Base-by-base conservation (phyloP, 2,888 invertebrate species). In the Phasia obesa region DNA sequence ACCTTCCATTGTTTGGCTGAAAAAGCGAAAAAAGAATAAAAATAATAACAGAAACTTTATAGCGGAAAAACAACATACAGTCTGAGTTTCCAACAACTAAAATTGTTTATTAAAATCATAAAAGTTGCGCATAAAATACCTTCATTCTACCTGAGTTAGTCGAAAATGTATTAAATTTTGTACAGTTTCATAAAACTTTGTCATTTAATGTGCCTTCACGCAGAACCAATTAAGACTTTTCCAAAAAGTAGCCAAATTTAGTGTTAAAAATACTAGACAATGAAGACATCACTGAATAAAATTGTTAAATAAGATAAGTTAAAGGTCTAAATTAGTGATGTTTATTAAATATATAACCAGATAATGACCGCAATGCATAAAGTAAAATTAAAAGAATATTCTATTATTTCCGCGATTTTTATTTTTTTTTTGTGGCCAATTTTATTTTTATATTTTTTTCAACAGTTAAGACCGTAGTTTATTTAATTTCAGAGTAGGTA, bases 61-160 rank as follows among this genome's bases (percentile, higher is more conserved):
- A 13, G 11, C 9, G 11, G 21, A 35, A 59, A n/a, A n/a, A n/a
- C n/a, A 59, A 23, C 23, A 57, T 59, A 31, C 25, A 9, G 27
- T 6, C 9, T 31, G 27, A 31, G 13, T 21, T 11, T 25, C 7
- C 2, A 47, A 47, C 55, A 57, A 44, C 19, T 27, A 38, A 74
- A 60, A 19, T 67, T 74, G 38, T 47, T 62, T 69, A 13, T 38
- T 38, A 69, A 69, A 74, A 55, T 69, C 47, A 53, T 74, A 62
- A 74, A 15, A 47, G 44, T 69, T 69, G 9, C 27, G 67, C 23
- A 74, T n/a, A 25, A 69, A 80, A 74, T 67, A 69, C 69, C 67
- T 69, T 74, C 62, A 35, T 74, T 80, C 60, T 57, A 42, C 67
- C 35, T 80, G 69, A 35, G 74, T 69, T 80, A 74, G 69, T 80